Evolutionary conservation across 64 coral and sea anemone genomes (phyloP), one percentile per base, ranked within the genome.

Genomic region (Pachyseris speciosa): DNA sequence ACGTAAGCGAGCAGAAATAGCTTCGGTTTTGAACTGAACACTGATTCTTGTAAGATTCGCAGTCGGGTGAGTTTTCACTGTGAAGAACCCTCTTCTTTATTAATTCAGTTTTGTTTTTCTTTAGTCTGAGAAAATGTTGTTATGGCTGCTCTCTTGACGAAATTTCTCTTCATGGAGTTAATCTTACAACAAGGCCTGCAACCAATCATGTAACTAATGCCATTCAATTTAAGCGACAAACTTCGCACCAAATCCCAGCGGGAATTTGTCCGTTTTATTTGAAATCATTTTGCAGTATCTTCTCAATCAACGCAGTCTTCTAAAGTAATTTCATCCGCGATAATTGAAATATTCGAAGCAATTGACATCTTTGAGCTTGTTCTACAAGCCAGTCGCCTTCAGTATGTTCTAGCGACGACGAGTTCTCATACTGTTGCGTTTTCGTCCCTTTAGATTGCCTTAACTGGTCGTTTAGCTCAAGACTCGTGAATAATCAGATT

Each of bases 281-380:
- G 53, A 81, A 81, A 81, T 60, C 26, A 81, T 81, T 81, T 59
- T 81, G 77, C 77, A 81, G n/a, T 81, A 81, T 81, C 34, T 60
- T 60, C 77, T 81, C 53, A 63, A 81, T 81, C 77, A 81, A 59
- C 77, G 19, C 51, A 57, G 32, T 51, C 55, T 81, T 81, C 77
- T 60, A 41, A 41, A 81, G 77, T 81, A 81, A 81, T 81, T 81
- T 37, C 77, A 81, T 81, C 53, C 48, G 20, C 48, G 77, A 81
- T 57, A 81, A 81, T 60, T 81, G 53, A 81, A 81, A 61, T 61
- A 60, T 38, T 61, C 33, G 33, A 81, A 37, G 10, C 77, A 33
- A 55, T 81, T 61, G 49, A 61, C 4, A 61, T 61, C 58, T 25
- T 6, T 27, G 22, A 61, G 27, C 17, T 61, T 20, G n/a, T 61